phyloP scores from a whole-genome alignment of 2,113 vertebrate genomes.

The Oriolus oriolus region DNA sequence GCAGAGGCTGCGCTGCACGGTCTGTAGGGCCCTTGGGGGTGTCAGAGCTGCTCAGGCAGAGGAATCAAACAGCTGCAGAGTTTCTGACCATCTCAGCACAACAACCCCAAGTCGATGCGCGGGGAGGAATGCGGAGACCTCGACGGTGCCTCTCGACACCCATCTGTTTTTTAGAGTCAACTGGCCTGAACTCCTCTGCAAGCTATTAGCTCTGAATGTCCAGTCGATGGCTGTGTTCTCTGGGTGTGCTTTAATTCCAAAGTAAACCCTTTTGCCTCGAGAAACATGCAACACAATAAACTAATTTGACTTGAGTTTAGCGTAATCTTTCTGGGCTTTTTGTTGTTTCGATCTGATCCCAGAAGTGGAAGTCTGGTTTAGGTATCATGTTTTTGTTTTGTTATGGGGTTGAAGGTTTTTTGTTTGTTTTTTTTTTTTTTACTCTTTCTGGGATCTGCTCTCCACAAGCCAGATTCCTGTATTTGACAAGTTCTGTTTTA shows the following conservation, averaged over 20 bases:
- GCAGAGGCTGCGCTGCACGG: rapidly evolving
- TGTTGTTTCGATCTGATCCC: conserved; percentile 64
- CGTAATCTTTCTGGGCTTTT: conserved; percentile 62
- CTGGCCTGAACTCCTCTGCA: conserved; percentile 61
- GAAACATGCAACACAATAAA: conserved; percentile 66
- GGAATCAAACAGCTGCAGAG: conserved; percentile 30
- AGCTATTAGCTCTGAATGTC: conserved; percentile 38
- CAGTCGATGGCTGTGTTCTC: conserved; percentile 1
- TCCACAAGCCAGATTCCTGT: conserved; percentile 34
- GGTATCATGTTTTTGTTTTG: conserved; percentile 59
- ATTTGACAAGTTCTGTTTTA: conserved; percentile 66
- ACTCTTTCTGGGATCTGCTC: conserved; percentile 52
- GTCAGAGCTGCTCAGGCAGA: not conserved
- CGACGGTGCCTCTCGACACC: conserved; percentile 56
- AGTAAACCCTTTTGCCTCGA: conserved; percentile 64
- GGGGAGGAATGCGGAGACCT: conserved; percentile 41
- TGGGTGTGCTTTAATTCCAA: conserved; percentile 59
- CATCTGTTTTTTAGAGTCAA: conserved; percentile 61
- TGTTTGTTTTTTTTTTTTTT: not conserved
- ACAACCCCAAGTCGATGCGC: not conserved
- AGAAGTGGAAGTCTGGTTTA: conserved; percentile 67
- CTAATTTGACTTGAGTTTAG: conserved; percentile 64
- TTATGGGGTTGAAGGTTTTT: conserved; percentile 4
- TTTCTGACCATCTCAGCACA: conserved; percentile 53
- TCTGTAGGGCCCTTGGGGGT: not conserved